Conservation (phyloP, 2,113 vertebrate genomes). For the Monopterus albus region DNA sequence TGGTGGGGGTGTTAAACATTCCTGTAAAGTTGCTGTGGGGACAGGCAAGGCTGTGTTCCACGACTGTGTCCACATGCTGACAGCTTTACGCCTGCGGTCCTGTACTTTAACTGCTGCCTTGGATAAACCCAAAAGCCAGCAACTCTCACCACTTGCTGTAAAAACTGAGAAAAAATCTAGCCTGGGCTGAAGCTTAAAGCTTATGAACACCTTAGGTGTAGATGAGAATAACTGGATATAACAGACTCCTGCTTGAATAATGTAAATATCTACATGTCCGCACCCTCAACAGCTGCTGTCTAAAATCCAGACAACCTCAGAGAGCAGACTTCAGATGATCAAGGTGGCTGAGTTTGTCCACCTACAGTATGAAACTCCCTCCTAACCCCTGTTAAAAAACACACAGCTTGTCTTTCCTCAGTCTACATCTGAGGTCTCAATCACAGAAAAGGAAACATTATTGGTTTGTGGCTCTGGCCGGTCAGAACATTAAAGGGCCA, state of each 20-base stretch:
- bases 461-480: slow-evolving; percentile 30
- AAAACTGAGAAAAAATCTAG: slow-evolving; percentile 44
- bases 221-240: background rate
- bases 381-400: slow-evolving; percentile 52
- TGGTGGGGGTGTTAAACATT: slow-evolving; percentile 58
- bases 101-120: slow-evolving; percentile 67
- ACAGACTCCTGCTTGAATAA: slow-evolving; percentile 25
- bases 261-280: slow-evolving; percentile 31
- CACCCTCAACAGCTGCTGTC: slow-evolving; percentile 64
- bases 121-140: slow-evolving; percentile 70
- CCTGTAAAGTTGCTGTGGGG: slow-evolving; percentile 70
- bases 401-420: slow-evolving; percentile 45
- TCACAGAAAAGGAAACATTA: slow-evolving; percentile 40
- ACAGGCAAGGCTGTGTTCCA: slow-evolving; percentile 71
- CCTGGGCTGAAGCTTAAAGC: slow-evolving; percentile 7
- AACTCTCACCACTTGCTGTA: slow-evolving; percentile 39
- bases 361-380: slow-evolving; percentile 54
- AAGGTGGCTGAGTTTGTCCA: slow-evolving; percentile 47
- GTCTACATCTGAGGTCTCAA: slow-evolving; percentile 39
- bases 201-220: background rate
- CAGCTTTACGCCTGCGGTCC: slow-evolving; percentile 78
- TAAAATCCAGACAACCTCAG: slow-evolving; percentile 42
- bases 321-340: slow-evolving; percentile 48
- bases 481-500: slow-evolving; percentile 55
- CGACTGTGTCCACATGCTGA: slow-evolving; percentile 69